phyloP scores from a whole-genome alignment of 2,888 invertebrate genomes.

The Apotomis betuletana region DNA sequence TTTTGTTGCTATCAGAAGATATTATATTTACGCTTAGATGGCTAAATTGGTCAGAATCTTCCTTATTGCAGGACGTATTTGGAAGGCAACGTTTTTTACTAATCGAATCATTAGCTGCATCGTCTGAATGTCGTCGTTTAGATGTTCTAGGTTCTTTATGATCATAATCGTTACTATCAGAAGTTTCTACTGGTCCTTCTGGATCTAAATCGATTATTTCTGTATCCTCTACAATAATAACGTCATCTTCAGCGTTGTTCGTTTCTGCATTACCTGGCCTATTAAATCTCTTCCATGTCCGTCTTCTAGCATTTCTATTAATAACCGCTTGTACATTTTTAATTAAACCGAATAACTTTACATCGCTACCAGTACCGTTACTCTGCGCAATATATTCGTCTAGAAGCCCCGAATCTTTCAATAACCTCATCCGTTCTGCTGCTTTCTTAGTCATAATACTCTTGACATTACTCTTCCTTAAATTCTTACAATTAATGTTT shows the following conservation, averaged over 20 bases:
- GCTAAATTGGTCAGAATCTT: background rate
- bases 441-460: too few relatives aligned
- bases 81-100: background rate
- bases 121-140: conserved; percentile 3
- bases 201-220: too few relatives aligned
- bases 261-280: background rate
- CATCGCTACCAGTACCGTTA: background rate
- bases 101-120: background rate
- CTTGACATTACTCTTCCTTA: too few relatives aligned
- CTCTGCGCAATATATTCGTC: conserved; percentile 8
- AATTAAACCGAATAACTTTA: background rate
- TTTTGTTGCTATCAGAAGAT: background rate
- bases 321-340: conserved; percentile 5
- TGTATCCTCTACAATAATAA: too few relatives aligned
- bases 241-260: too few relatives aligned
- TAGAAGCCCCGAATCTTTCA: conserved; percentile 5
- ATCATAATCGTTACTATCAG: background rate
- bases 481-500: too few relatives aligned
- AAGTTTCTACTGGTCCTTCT: too few relatives aligned
- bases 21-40: conserved; percentile 3
- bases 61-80: background rate
- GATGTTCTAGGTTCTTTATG: background rate
- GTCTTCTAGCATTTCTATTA: background rate
- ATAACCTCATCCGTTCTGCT: too few relatives aligned
- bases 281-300: background rate